Base-by-base conservation (phyloP, 2,113 vertebrate species). In the Glaucomys volans region DNA sequence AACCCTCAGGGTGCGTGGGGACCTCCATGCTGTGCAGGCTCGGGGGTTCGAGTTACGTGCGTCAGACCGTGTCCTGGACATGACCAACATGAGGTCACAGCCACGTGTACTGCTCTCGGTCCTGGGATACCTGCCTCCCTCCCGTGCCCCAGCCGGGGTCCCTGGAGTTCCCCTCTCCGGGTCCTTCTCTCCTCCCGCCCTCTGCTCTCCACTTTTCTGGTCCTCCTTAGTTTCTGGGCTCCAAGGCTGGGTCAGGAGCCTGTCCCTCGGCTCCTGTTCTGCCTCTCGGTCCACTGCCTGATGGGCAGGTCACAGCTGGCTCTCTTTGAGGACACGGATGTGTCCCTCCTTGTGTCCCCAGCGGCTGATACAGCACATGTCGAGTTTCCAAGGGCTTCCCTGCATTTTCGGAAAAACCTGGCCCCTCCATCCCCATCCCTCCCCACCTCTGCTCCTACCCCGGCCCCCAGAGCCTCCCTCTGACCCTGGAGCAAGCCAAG, bases 1-100 rank as follows among this genome's bases (percentile, higher is more conserved):
- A 30, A 26, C 3, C 4, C 1, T 32, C 4, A 2, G 1, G 17
- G 17, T 17, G 4, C 75, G 22, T 10, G 13, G 42, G 62, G 67
- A 35, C 28, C 17, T 44, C 13, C 1, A 1, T 0, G 0, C 7
- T 5, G 0, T 4, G 35, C 1, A 32, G 4, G 28, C 26, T 12
- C 16, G 0, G 32, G 40, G 12, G 12, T 1, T 62, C 1, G 0
- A 3, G 42, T 24, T n/a, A 17, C 3, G 0, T 35, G 72, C 52
- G 22, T 62, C 22, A 26, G 1, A 10, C 13, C 4, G 0, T 8
- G 12, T 50, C 72, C 35, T 3, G 30, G 92, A 16, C 22, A 2
- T 4, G 0, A 30, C 18, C 12, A 0, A 16, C 4, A 0, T 8
- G 5, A 16, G 20, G 20, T 26, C 8, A 7, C 24, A 47, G 40